Evolutionary conservation across 2,113 vertebrate species (phyloP), one percentile per base, ranked within the genome.

Genomic region (Heterocephalus glaber): DNA sequence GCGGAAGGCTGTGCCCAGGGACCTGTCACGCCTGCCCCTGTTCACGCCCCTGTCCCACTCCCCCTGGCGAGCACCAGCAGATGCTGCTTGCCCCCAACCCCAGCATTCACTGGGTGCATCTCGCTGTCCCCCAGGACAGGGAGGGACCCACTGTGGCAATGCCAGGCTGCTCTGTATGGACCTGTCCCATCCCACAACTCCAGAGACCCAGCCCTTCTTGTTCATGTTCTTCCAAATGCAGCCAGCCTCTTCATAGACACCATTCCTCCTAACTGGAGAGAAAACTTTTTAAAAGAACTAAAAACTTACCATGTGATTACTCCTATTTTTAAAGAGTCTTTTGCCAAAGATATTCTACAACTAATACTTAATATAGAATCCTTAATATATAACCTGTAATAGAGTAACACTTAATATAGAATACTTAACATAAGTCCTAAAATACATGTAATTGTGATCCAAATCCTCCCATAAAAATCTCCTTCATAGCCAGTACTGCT

Each of bases 311-410:
- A 9, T 0, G 1, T 8, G n/a, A 80, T 44, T 28, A 52, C 7
- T 80, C 56, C 86, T 38, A 77, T 83, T 54, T 81, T 96, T 41
- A 56, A 68, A n/a, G 95, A 92, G 58, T 63, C 68, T 60, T 68
- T 68, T 65, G 56, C 66, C 66, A 77, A 70, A 91, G 26, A 66
- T n/a, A 93, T 61, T 41, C 84, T 52, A 61, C 17, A 24, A 47
- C 68, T 66, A 74, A 79, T 30, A n/a, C 20, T 72, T 58, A 66
- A 58, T 16, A 44, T 52, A 30, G 47, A 85, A 63, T 33, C 54
- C 61, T 84, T 81, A 33, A 44, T 65, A 72, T 3, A 91, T 30
- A 47, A 22, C 54, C 52, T 13, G 13, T 30, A 38, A 66, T 22
- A 60, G 12, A 74, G 17, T 56, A 83, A 52, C 11, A 47, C 26